Base-by-base conservation (phyloP, 2,797 vertebrate genomes). In the Hydrophis major region DNA sequence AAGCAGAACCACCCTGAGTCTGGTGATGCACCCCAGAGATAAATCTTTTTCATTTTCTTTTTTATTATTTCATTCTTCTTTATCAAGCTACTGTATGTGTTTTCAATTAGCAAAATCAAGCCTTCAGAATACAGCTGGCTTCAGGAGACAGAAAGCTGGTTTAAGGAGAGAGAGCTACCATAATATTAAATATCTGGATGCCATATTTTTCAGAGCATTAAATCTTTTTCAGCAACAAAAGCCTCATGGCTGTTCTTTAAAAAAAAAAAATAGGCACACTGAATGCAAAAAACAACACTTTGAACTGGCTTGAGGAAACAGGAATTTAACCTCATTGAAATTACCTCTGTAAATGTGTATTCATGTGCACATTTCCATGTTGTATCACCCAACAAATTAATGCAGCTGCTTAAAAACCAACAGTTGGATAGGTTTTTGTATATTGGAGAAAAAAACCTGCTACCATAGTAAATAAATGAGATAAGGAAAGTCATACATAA, bases 341-440 rank as follows among this genome's bases (percentile, higher is more conserved):
- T 88, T 87, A 59, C 4, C 53, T 57, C 10, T 25, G 4, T 63
- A 28, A 25, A 94, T 22, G 8, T 61, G 18, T 61, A 55, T 53
- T 20, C 50, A 6, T 42, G 28, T 16, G 37, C 6, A 32, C 55
- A 0, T 56, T 0, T 3, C 61, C 86, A 60, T 59, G 2, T 83
- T 94, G 93, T 37, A 93, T 27, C 57, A 74, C 91, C 95, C n/a
- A 42, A 93, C 96, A 94, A 94, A 91, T 63, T 94, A 89, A 93
- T 93, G 88, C 4, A 53, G 14, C 89, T 95, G 86, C 92, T 96
- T 95, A 93, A 56, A 95, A 96, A 66, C 92, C 92, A 59, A 87
- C 55, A 10, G 6, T 6, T 11, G 59, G 94, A 74, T 57, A 25
- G 91, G 18, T 92, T 93, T 55, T 78, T 42, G 86, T 42, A 1